Evolutionary conservation across 2,797 vertebrate species (phyloP), one percentile per base, ranked within the genome.

Genomic region (Thalassophryne amazonica): DNA sequence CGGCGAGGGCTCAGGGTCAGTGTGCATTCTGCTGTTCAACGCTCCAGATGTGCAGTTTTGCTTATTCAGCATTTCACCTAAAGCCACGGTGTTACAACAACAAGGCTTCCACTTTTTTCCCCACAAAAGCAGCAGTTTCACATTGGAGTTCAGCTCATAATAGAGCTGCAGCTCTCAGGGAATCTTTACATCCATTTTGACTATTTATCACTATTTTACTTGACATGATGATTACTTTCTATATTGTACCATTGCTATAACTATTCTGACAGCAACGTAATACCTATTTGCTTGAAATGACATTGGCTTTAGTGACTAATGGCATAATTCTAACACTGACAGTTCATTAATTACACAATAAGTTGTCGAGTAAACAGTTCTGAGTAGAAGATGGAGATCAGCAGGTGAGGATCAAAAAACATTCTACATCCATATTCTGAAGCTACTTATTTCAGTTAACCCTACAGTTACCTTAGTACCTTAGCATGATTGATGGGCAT

Each of bases 21-120:
- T 60, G 69, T 21, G 11, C 53, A 45, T 48, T 71, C 60, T 46
- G 40, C 25, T 60, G n/a, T 60, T 71, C 47, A 64, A 16, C 29
- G 49, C 57, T 71, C 60, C 68, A 78, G 75, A 80, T 84, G 77
- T 80, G 65, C 42, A 34, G 24, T 49, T 37, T 50, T 73, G 69
- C 64, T 52, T 50, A 64, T 67, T 75, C 70, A 82, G 72, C 68
- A 53, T 55, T 77, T 82, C 72, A 61, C 33, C 42, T 51, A 54
- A 67, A 76, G 42, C 52, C 20, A 65, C 31, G 35, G 24, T 46
- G 30, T 47, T 37, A 52, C 11, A 69, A 65, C 24, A 72, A 52
- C 59, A 49, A 38, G 42, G 21, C 35, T 21, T 50, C 23, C 29
- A 51, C 60, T 66, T 68, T 36, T 60, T 65, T 50, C 34, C 40